These are phyloP conservation scores for Drosophila robusta DNA, from an alignment of 2,888 invertebrate genomes.

Conservation along the genomic window DNA sequence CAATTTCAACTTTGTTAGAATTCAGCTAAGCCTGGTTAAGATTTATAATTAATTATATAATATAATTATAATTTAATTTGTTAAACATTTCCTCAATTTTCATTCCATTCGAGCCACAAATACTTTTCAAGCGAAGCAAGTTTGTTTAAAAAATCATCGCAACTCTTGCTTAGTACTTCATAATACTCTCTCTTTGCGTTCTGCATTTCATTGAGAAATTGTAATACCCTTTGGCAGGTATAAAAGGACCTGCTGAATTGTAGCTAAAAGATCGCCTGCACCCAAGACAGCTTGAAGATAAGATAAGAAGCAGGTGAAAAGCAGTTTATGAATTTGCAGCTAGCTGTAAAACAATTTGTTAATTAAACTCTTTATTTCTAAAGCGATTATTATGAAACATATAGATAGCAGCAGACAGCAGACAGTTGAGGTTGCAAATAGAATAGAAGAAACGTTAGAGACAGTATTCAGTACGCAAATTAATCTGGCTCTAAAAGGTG, in stretches of 20 bases:
- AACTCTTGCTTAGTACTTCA: neutral
- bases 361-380: neutral
- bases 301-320: neutral
- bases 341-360: neutral
- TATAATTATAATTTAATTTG: too few species aligned
- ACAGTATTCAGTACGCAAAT: slow-evolving; percentile 5
- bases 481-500: slow-evolving; percentile 8
- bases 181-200: neutral
- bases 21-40: too few species aligned
- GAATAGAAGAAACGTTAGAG: neutral
- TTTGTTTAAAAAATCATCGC: neutral
- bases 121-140: neutral
- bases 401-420: slow-evolving; percentile 5
- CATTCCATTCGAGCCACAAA: too few species aligned
- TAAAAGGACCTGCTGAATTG: too few species aligned
- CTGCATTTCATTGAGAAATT: neutral
- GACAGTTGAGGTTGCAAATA: neutral
- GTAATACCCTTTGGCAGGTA: neutral
- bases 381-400: too few species aligned
- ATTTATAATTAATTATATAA: too few species aligned
- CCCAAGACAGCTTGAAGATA: neutral
- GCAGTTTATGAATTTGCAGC: neutral
- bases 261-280: neutral
- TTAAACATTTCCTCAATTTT: too few species aligned
- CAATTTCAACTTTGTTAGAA: too few species aligned